Evolutionary conservation across 2,113 vertebrate genomes (phyloP), one percentile per base, ranked within the genome.

Genomic region (Paramormyrops kingsleyae): DNA sequence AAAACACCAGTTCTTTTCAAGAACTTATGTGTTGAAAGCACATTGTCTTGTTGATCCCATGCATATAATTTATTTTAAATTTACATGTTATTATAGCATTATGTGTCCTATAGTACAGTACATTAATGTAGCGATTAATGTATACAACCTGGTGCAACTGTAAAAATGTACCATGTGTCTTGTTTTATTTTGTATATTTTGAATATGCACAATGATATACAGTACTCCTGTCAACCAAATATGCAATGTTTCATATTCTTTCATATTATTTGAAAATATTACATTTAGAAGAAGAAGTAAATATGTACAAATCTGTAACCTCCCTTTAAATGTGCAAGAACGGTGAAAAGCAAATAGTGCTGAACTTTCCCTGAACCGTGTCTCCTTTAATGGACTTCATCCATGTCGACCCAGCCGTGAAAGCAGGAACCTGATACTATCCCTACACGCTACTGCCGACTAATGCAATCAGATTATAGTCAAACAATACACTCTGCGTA

Each of bases 301-400:
- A 97, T 95, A 95, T 95, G 96, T 97, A 97, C 95, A 97, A 97
- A 97, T 96, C 93, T 95, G 96, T 95, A 95, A 95, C 96, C 97
- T 96, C 87, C 89, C 93, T 96, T 94, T 94, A 95, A 95, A 97
- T 97, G 97, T 96, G 97, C 97, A 97, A 96, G 97, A 95, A 96
- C 96, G 95, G 96, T 94, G 93, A 97, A 99, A 98, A 97, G 97
- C 98, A 99, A 99, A 98, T 97, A 98, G 96, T 94, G 92, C 94
- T 99, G 98, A 99, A 99, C 99, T 99, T 99, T 99, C 97, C 96
- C 97, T 99, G 99, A 99, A 99, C 98, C 97, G 95, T 96, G 97
- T 96, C 97, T 97, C 96, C 95, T 98, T 97, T 97, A 98, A 98
- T 97, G 97, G 97, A 95, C 95, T 95, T 95, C 95, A 96, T 97